A percentile compares a stretch with the other conserved stretches of the same genome.
Conservation (phyloP, 2,797 vertebrate genomes). For the Nyctalus aviator region DNA sequence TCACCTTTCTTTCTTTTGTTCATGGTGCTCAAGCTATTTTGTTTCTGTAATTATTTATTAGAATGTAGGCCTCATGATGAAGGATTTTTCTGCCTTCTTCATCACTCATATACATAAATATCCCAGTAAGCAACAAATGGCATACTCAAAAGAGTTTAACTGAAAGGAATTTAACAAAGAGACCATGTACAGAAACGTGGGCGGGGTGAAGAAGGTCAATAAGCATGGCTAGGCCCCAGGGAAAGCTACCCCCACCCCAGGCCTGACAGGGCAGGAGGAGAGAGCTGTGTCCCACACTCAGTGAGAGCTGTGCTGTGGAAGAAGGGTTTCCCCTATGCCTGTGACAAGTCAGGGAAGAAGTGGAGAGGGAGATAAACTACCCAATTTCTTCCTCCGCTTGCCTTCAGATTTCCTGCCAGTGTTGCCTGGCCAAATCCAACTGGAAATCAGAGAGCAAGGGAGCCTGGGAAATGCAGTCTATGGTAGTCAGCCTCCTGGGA, state of each 20-base stretch:
- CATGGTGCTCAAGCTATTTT: neutral
- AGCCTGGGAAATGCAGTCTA: neutral
- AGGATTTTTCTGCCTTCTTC: neutral
- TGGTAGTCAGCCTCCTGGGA: neutral
- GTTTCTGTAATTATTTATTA: neutral
- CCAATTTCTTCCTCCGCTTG: neutral
- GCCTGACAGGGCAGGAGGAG: neutral
- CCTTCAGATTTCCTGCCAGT: neutral
- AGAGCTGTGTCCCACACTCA: neutral
- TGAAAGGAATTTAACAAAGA: neutral
- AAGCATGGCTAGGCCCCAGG: neutral
- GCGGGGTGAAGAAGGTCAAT: neutral
- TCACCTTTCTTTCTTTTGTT: slow-evolving; percentile 4
- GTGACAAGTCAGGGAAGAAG: neutral
- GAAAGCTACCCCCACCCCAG: neutral
- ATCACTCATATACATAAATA: neutral
- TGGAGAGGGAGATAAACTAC: neutral
- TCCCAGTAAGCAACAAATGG: neutral
- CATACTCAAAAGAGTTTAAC: neutral
- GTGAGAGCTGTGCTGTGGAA: neutral
- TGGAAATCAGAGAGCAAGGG: neutral
- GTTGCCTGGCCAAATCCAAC: neutral
- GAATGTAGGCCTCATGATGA: neutral
- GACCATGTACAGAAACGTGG: neutral
- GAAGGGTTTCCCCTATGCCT: neutral